Evolutionary conservation across 2,888 invertebrate genomes (phyloP), one percentile per base, ranked within the genome.

Genomic region (Drosophila tripunctata): DNA sequence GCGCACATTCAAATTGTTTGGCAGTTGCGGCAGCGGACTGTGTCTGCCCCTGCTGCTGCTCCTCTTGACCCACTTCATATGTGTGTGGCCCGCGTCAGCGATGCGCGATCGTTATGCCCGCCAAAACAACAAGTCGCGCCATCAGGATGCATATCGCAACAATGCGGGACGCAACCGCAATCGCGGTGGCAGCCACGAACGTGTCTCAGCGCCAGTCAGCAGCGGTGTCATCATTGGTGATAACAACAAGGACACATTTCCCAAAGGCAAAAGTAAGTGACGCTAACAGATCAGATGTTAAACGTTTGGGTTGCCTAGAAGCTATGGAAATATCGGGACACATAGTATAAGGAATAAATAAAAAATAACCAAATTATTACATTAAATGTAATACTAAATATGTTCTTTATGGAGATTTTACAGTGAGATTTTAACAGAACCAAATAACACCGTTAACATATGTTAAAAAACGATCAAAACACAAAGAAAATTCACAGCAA

Each of bases 221-320:
- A 61, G 31, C 45, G 54, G 27, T 22, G 36, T 61, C 45, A 43
- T 41, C 33, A 40, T 60, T 14, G 69, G 54, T 14, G 85, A 80
- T 27, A 81, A 52, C 40, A 61, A 81, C 70, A 89, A 89, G 69
- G 90, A 89, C 44, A 94, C 94, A 90, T 95, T 95, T 90, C 95
- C 95, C 90, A 95, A 95, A 92, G 95, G 95, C 91, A 95, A 95
- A 92, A 95, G 95, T 95, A 93, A 95, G 95, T 94, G 54, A 27
- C 8, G 14, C 4, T 30, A 21, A 15, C n/a, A n/a, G n/a, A n/a
- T n/a, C n/a, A n/a, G n/a, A n/a, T n/a, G n/a, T n/a, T n/a, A n/a
- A n/a, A n/a, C n/a, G n/a, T n/a, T n/a, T n/a, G n/a, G n/a, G n/a
- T n/a, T n/a, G n/a, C n/a, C n/a, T n/a, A 43, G 3, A 21, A 10